These are phyloP conservation scores for Campoletis raptor DNA, from an alignment of 2,888 invertebrate species.

Conservation along the genomic window DNA sequence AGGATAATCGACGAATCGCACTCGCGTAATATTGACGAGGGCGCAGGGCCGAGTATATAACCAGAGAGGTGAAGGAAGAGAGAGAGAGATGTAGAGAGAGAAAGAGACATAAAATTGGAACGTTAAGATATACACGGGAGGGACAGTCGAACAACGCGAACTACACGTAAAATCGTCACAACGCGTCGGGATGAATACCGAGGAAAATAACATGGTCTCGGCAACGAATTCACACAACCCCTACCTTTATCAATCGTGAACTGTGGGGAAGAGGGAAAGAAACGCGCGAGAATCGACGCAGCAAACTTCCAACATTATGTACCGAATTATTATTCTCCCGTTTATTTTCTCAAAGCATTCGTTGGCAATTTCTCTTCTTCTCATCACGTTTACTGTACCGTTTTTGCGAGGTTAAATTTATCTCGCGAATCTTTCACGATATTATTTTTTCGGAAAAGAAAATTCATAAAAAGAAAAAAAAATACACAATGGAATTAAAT, in stretches of 20 bases:
- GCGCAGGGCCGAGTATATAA: slow-evolving; percentile 54
- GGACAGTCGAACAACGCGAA: slow-evolving; percentile 69
- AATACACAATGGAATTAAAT: not conserved
- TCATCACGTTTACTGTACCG: not conserved
- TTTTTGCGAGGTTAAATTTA: not conserved
- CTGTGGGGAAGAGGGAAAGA: slow-evolving; percentile 13
- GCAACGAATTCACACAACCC: slow-evolving; percentile 50
- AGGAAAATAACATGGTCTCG: slow-evolving; percentile 25
- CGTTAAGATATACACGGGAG: slow-evolving; percentile 33
- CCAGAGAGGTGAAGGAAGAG: slow-evolving; percentile 71
- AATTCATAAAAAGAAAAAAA: not conserved
- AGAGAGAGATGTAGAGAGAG: slow-evolving; percentile 13
- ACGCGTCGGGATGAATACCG: slow-evolving; percentile 35
- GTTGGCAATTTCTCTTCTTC: not conserved
- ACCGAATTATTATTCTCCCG: slow-evolving; percentile 27
- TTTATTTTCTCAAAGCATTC: not conserved
- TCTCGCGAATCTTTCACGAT: not conserved
- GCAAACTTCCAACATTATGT: slow-evolving; percentile 42
- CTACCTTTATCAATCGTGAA: slow-evolving; percentile 31
- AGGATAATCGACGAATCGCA: slow-evolving; percentile 51
- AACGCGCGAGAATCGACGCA: slow-evolving; percentile 53
- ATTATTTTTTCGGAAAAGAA: not conserved
- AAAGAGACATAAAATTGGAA: not conserved
- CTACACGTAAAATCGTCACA: slow-evolving; percentile 58
- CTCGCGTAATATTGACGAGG: slow-evolving; percentile 50